phyloP scores from a whole-genome alignment of 2,113 vertebrate genomes.

The Lagopus leucura region DNA sequence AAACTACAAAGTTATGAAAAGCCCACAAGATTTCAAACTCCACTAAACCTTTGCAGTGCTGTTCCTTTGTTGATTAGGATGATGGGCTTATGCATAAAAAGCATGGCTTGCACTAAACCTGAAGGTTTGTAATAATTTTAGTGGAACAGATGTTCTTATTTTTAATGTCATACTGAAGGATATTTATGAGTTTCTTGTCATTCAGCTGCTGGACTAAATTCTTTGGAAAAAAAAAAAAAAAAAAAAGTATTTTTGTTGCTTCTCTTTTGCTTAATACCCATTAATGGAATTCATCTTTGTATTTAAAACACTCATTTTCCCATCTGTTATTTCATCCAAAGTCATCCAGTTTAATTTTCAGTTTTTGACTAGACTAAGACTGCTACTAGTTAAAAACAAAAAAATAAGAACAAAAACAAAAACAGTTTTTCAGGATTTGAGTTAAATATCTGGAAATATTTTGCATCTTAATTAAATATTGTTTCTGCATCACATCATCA shows the following conservation, averaged over 20 bases:
- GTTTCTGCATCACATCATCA: not conserved
- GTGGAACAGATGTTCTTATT: slow-evolving; percentile 41
- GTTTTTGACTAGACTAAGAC: not conserved
- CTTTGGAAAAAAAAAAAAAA: not conserved
- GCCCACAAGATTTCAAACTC: not conserved
- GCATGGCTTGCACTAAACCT: not conserved
- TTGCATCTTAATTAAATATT: not conserved
- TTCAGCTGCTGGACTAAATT: not conserved
- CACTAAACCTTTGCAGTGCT: not conserved
- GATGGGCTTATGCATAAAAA: not conserved
- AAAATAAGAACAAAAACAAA: not conserved
- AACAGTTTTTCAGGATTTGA: not conserved
- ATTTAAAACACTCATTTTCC: slow-evolving; percentile 23
- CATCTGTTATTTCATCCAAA: slow-evolving; percentile 6
- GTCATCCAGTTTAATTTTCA: not conserved
- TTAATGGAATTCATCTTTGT: not conserved
- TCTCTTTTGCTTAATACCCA: not conserved
- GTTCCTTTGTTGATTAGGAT: slow-evolving; percentile 26
- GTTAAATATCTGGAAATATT: not conserved
- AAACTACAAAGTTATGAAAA: not conserved
- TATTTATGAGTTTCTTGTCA: slow-evolving; percentile 32
- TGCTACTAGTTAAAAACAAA: not conserved
- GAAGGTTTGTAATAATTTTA: slow-evolving; percentile 22
- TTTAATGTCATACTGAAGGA: not conserved
- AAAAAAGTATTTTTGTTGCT: not conserved